Conservation (phyloP, 2,888 invertebrate genomes). For the Deroplatys truncata region DNA sequence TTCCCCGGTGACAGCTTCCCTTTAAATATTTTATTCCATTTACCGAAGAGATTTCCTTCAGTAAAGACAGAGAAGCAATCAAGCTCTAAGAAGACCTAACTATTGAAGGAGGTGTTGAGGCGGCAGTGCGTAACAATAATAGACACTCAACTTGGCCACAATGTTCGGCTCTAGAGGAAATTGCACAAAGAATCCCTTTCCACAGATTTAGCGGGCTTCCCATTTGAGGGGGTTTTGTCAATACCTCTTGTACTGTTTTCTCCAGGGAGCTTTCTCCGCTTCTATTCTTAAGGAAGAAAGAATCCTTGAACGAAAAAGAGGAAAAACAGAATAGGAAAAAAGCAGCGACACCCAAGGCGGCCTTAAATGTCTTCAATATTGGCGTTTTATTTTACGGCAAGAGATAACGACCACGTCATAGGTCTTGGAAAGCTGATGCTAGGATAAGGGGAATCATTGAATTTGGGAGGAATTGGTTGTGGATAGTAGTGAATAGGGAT, state of each 20-base stretch:
- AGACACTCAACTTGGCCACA: neutral
- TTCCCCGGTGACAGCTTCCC: neutral
- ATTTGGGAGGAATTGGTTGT: neutral
- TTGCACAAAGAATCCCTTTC: neutral
- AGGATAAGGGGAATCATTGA: neutral
- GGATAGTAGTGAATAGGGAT: neutral
- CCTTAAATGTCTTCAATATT: neutral
- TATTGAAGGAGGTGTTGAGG: neutral
- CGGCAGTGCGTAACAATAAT: neutral
- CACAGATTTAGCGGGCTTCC: neutral
- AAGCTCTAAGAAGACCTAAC: neutral
- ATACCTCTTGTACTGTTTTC: neutral
- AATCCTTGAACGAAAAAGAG: neutral
- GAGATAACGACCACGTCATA: neutral
- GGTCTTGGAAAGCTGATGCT: neutral
- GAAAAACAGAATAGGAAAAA: neutral
- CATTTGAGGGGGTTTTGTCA: neutral
- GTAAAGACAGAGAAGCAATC: neutral
- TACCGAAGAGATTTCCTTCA: neutral
- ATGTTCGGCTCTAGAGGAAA: neutral
- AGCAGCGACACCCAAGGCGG: neutral
- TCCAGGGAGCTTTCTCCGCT: neutral
- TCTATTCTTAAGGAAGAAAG: neutral
- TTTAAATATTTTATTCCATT: neutral
- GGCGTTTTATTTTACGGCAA: neutral